Conservation (phyloP, 2,113 vertebrate species). For the Cricetomys ansorgei region DNA sequence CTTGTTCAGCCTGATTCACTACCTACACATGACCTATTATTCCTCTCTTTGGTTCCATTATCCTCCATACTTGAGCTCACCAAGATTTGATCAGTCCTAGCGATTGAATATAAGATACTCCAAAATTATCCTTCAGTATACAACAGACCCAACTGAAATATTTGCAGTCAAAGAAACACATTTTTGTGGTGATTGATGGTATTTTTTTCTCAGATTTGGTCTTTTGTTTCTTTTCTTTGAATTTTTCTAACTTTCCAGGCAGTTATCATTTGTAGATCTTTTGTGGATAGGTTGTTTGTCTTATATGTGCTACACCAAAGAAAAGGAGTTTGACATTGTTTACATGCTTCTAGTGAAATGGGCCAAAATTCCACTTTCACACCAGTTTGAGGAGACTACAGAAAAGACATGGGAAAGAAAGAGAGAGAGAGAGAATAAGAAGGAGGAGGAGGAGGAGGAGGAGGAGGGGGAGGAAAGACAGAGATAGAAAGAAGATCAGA, state of each 20-base stretch:
- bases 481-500: background rate
- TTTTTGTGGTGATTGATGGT: slow-evolving; percentile 27
- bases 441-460: too few species aligned
- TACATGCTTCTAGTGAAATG: background rate
- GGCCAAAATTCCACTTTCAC: background rate
- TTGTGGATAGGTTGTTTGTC: background rate
- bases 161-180: background rate
- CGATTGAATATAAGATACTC: background rate
- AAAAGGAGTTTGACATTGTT: background rate
- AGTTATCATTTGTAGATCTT: background rate
- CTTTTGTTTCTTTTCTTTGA: slow-evolving; percentile 13
- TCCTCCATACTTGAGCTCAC: background rate
- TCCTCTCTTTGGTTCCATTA: background rate
- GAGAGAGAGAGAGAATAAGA: background rate
- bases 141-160: background rate
- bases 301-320: slow-evolving; percentile 8
- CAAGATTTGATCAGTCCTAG: background rate
- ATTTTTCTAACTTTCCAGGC: slow-evolving; percentile 22
- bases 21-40: background rate
- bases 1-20: background rate
- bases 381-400: background rate
- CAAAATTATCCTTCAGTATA: background rate
- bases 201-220: background rate
- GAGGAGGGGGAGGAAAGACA: too few species aligned
- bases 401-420: background rate